Percentiles rank a stretch among this genome's conserved stretches.
Evolutionary conservation across 2,888 invertebrate species (phyloP).

Genomic region (Eupithecia subumbrata): DNA sequence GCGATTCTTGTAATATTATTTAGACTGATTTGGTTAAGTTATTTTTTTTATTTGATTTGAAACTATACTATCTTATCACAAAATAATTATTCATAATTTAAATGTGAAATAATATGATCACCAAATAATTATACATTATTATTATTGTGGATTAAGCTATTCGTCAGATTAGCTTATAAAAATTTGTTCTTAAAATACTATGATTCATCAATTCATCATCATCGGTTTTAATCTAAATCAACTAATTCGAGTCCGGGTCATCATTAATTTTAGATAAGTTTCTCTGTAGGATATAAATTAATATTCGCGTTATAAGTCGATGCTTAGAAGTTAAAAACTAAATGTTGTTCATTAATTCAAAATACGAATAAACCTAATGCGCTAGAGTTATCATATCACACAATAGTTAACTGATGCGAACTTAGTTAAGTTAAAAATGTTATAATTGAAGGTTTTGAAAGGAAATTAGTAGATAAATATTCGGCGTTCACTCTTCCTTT

Average conservation of each 20-base stretch:
- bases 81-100: not conserved
- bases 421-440: not conserved
- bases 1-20: conserved; percentile 50
- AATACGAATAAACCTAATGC: not conserved
- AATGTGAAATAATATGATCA: conserved; percentile 4
- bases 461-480: not conserved
- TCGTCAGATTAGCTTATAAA: not conserved
- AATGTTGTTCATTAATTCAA: conserved; percentile 2
- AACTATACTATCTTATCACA: conserved; percentile 1
- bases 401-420: not conserved
- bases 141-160: not conserved
- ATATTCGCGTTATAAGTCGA: not conserved
- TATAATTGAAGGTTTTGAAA: not conserved
- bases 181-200: too few species aligned
- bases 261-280: not conserved
- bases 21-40: conserved; percentile 76
- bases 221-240: too few species aligned
- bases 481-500: not conserved
- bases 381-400: not conserved
- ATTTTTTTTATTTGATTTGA: conserved; percentile 34
- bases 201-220: too few species aligned
- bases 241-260: not conserved
- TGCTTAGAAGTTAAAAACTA: not conserved
- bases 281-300: not conserved
- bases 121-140: not conserved